These are phyloP conservation scores for Tetranychus truncatus DNA, from an alignment of 2,888 invertebrate species.

Conservation along the genomic window DNA sequence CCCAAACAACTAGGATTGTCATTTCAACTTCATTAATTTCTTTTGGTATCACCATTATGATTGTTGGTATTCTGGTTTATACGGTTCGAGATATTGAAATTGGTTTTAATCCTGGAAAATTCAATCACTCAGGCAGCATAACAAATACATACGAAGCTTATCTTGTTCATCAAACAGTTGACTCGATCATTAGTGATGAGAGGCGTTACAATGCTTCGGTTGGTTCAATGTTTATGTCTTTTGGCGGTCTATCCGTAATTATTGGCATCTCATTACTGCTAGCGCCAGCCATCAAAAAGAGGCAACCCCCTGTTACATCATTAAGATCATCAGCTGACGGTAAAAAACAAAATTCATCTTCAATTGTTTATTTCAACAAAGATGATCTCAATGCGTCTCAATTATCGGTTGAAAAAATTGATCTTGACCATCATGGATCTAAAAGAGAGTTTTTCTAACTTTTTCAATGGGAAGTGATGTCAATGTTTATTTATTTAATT, in stretches of 20 bases:
- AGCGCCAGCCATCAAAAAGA: background rate
- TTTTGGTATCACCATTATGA: conserved; percentile 2
- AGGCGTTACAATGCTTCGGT: background rate
- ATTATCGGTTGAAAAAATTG: background rate
- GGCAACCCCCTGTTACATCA: background rate
- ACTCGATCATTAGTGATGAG: background rate
- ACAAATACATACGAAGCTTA: background rate
- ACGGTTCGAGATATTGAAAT: background rate
- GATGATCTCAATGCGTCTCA: background rate
- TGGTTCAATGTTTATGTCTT: conserved; percentile 8
- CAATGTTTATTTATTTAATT: background rate
- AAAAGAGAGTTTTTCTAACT: background rate
- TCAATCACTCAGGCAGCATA: background rate
- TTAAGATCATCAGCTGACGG: background rate
- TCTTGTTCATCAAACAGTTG: background rate
- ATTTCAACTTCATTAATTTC: background rate
- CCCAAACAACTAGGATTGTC: background rate
- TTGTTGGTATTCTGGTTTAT: conserved; percentile 1
- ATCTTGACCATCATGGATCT: background rate
- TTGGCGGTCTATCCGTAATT: background rate
- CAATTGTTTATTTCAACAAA: background rate
- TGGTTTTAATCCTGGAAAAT: background rate
- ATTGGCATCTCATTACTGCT: background rate
- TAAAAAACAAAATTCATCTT: background rate
- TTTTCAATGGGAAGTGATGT: background rate